Base-by-base conservation (phyloP, 92 coral and sea anemone genomes). In the Zoanthus gigantus region DNA sequence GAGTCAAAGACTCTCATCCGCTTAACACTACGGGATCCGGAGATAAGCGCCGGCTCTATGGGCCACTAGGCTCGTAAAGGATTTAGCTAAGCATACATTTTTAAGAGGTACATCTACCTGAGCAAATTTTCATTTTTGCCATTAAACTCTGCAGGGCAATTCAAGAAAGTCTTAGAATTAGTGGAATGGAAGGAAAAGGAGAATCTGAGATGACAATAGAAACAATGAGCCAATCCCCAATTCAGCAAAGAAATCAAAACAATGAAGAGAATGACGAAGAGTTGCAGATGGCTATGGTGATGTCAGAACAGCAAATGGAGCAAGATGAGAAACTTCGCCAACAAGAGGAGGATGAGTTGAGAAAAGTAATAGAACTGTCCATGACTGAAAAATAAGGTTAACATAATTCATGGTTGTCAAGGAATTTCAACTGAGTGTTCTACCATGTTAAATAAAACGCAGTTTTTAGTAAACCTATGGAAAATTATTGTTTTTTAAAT, bases 241-340 rank as follows among this genome's bases (percentile, higher is more conserved):
- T 42, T 28, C 75, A 29, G 85, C 61, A 5, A n/a, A 18, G 45
- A 4, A 50, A 34, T 5, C 54, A 45, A 7, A 3, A 11, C 5
- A 4, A 7, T 29, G 71, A 47, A 12, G 88, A 83, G 37, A 83
- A 73, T 68, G 97, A 97, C 42, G 99, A 97, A 74, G 94, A 97
- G 60, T 79, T 97, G 57, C 94, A 92, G 76, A 90, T 95, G n/a
- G 99, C 98, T 6, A 90, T 97, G 92, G 99, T 96, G 29, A 90
- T 97, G 78, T 97, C 99, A 6, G 92, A 95, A 72, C 97, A 95
- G 53, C 95, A 97, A 72, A 76, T 90, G 53, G 90, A 90, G 53
- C 91, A 94, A 53, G 95, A 95, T 72, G 95, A 92, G 75, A 87
- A 69, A 60, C 94, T 93, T 76, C 83, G 94, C 79, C 88, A 89